Percentiles rank a stretch among this genome's conserved stretches.
phyloP scores from a whole-genome alignment of 2,797 vertebrate species.

The Spinibarbus caldwelli region DNA sequence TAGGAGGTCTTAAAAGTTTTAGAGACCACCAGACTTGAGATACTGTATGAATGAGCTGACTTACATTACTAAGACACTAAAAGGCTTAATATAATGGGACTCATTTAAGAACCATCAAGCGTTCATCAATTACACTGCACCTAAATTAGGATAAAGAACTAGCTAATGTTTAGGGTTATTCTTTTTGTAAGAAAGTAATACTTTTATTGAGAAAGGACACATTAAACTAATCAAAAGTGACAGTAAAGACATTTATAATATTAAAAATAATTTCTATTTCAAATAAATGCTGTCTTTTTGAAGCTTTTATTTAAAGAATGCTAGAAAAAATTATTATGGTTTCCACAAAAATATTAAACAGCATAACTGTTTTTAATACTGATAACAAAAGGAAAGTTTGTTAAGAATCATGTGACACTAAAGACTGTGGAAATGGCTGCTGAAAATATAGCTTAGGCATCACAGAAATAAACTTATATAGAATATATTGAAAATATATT shows the following conservation, averaged over 20 bases:
- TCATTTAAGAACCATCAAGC: not conserved
- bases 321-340: not conserved
- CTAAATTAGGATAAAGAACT: not conserved
- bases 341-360: not conserved
- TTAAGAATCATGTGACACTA: not conserved
- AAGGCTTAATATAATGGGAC: not conserved
- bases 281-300: not conserved
- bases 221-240: not conserved
- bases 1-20: not conserved
- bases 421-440: not conserved
- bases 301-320: not conserved
- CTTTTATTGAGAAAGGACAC: not conserved
- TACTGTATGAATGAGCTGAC: not conserved
- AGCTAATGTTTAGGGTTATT: not conserved
- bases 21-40: not conserved
- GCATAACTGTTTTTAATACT: not conserved
- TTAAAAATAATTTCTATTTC: not conserved
- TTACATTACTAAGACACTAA: not conserved
- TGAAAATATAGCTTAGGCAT: not conserved
- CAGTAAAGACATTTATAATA: not conserved
- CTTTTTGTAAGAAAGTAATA: not conserved
- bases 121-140: not conserved
- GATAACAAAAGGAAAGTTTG: not conserved
- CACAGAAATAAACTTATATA: not conserved
- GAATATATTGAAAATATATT: not conserved